Percentiles rank a stretch among this genome's conserved stretches.
These are phyloP conservation scores for Balaeniceps rex DNA, from an alignment of 2,113 vertebrate genomes.

Conservation along the genomic window DNA sequence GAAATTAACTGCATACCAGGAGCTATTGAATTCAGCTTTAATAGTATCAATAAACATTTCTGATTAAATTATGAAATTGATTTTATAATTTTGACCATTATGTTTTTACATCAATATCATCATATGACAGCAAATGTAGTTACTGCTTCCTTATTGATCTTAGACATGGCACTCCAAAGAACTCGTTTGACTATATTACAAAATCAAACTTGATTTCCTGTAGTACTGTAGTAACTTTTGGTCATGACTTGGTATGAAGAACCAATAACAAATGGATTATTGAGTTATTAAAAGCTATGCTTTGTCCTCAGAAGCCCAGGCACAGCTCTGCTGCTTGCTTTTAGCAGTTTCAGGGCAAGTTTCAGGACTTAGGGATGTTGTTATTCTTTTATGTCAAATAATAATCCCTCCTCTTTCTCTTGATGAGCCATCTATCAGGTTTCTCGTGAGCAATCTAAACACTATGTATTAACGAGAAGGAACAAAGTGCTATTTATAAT, in stretches of 20 bases:
- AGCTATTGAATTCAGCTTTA: constrained; percentile 84
- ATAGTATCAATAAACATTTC: constrained; percentile 85
- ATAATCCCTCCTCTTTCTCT: constrained; percentile 18
- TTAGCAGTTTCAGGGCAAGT: constrained; percentile 16
- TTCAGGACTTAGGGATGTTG: constrained; percentile 17
- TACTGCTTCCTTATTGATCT: constrained; percentile 94
- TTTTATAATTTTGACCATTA: constrained; percentile 92
- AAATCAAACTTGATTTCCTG: constrained; percentile 93
- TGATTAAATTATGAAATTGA: constrained; percentile 99
- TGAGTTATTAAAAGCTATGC: constrained; percentile 62
- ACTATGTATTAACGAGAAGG: constrained; percentile 53
- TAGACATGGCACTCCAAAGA: constrained; percentile 77
- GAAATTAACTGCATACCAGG: constrained; percentile 80
- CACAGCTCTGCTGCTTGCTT: not conserved
- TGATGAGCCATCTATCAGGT: constrained; percentile 56
- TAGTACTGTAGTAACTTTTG: constrained; percentile 77
- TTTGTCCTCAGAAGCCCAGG: constrained; percentile 44
- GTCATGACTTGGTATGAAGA: constrained; percentile 62
- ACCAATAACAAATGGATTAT: constrained; percentile 67
- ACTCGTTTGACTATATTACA: constrained; percentile 91
- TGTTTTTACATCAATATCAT: constrained; percentile 86
- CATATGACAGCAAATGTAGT: constrained; percentile 91
- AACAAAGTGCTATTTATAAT: constrained; percentile 67
- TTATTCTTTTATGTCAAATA: constrained; percentile 26
- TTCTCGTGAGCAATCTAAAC: constrained; percentile 59